Evolutionary conservation across 23 tunicate genomes (phyloP).

Genomic region (Trididemnum clinides): DNA sequence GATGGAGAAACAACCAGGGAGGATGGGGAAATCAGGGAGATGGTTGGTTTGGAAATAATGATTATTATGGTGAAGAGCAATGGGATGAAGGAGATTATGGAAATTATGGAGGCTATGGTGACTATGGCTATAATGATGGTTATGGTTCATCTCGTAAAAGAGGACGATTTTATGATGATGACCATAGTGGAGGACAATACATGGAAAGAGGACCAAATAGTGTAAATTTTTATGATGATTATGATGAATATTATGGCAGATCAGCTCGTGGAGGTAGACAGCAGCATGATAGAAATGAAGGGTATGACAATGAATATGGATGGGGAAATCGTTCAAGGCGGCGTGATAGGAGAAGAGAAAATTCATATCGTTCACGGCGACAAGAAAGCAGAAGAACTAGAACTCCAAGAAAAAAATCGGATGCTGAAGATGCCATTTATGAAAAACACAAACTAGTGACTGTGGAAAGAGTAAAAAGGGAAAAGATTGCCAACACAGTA

Average conservation of each 20-base stretch:
- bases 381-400: not conserved
- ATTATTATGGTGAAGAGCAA: not conserved
- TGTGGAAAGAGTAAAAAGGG: conserved; percentile 3
- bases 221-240: conserved; percentile 42
- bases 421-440: conserved; percentile 38
- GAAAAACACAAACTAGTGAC: conserved; percentile 21
- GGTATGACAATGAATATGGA: not conserved
- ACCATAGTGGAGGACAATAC: not conserved
- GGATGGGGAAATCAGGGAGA: not conserved
- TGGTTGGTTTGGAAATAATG: not conserved
- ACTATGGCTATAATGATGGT: conserved; percentile 6
- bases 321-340: not conserved
- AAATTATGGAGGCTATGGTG: not conserved
- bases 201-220: conserved; percentile 27
- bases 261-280: not conserved
- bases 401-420: not conserved
- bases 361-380: not conserved
- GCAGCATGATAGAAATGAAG: not conserved
- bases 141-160: not conserved
- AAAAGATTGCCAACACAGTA: not conserved
- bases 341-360: not conserved
- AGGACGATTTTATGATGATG: conserved; percentile 26
- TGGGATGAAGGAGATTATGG: conserved; percentile 15
- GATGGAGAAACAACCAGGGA: not conserved
- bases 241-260: not conserved